phyloP scores from a whole-genome alignment of 2,113 vertebrate species.

The Leptosomus discolor region DNA sequence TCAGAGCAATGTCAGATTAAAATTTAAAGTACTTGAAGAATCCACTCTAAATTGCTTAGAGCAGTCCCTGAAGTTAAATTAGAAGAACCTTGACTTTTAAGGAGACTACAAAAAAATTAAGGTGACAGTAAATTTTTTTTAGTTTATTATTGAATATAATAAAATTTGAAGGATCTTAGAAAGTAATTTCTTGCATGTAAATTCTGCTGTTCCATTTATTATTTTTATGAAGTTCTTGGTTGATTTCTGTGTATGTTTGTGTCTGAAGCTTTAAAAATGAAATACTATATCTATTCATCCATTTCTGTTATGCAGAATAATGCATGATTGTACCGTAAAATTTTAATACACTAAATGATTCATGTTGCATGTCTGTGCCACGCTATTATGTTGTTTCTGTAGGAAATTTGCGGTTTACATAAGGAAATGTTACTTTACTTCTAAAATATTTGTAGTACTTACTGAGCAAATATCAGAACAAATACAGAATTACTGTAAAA shows the following conservation, averaged over 20 bases:
- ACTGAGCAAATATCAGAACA: background rate
- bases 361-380: slow-evolving; percentile 8
- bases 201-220: background rate
- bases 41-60: background rate
- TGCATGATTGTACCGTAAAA: background rate
- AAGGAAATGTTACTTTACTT: background rate
- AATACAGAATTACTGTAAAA: background rate
- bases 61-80: background rate
- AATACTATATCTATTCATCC: background rate
- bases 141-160: background rate
- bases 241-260: slow-evolving; percentile 15
- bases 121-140: background rate
- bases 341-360: slow-evolving; percentile 3
- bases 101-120: background rate
- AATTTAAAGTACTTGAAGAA: background rate
- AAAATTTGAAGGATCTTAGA: slow-evolving; percentile 58
- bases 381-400: background rate
- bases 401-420: background rate
- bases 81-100: background rate
- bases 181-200: slow-evolving; percentile 47
- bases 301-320: slow-evolving; percentile 1
- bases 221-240: background rate
- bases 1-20: background rate
- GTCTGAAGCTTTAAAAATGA: background rate
- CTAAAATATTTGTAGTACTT: background rate